Conservation (phyloP, 2,797 vertebrate species). For the Gambusia yucatana region DNA sequence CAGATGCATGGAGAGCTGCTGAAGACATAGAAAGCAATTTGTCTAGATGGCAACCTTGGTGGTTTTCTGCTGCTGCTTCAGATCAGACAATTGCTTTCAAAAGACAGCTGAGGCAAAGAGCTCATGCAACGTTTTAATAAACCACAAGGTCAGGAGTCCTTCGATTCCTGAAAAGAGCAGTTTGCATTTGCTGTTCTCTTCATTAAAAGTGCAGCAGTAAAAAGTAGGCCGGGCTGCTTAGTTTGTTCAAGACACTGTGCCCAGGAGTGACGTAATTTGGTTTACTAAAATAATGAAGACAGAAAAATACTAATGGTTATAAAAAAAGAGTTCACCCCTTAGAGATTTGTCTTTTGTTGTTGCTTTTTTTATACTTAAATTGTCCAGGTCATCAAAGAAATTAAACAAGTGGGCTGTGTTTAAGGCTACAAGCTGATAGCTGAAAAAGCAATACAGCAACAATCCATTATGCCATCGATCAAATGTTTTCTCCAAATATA, state of each 20-base stretch:
- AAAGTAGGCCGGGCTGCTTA: constrained; percentile 15
- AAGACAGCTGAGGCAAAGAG: constrained; percentile 37
- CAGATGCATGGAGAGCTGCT: constrained; percentile 1
- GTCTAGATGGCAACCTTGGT: constrained; percentile 40
- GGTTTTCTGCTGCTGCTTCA: constrained; percentile 41
- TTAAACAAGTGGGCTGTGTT: not conserved
- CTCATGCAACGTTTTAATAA: constrained; percentile 29
- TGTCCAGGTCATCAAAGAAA: not conserved
- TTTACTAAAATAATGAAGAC: not conserved
- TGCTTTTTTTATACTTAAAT: not conserved
- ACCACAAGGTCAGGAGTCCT: constrained; percentile 55
- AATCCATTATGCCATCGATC: not conserved
- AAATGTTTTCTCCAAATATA: not conserved
- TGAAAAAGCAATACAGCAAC: not conserved
- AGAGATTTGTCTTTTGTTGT: not conserved
- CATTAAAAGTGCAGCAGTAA: constrained; percentile 22
- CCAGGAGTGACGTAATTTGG: not conserved
- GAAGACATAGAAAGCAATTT: constrained; percentile 44
- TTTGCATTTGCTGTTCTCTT: constrained; percentile 41
- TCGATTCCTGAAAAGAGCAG: constrained; percentile 38
- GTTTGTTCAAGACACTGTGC: not conserved
- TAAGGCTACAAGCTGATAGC: not conserved
- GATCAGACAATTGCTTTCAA: constrained; percentile 51
- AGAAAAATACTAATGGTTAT: no score
- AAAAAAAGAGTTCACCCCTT: not conserved